Conservation (phyloP, 2,888 invertebrate genomes). For the Sarcophaga caerulescens region DNA sequence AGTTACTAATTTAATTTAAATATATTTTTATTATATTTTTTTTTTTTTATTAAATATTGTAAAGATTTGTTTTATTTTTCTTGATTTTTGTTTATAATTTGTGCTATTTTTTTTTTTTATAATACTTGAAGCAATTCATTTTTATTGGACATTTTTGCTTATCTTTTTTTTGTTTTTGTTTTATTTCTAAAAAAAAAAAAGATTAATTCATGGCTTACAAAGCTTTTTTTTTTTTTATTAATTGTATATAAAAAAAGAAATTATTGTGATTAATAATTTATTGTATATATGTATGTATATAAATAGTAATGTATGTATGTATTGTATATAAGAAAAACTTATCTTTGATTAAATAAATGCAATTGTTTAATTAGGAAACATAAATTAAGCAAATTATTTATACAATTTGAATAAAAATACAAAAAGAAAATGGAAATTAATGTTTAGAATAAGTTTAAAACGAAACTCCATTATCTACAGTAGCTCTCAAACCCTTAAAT, state of each 20-base stretch:
- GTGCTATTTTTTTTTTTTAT: constrained; percentile 47
- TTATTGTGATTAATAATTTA: constrained; percentile 3
- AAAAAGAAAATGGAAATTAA: background rate
- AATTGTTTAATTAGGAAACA: constrained; percentile 46
- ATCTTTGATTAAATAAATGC: constrained; percentile 53
- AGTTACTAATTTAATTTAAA: constrained; percentile 14
- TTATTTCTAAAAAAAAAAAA: background rate
- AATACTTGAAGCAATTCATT: constrained; percentile 48
- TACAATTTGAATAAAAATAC: constrained; percentile 5
- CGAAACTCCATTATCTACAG: too few relatives aligned
- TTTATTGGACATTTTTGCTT: constrained; percentile 60
- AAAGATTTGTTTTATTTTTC: constrained; percentile 7
- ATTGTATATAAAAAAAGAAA: constrained; percentile 12
- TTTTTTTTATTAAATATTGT: background rate
- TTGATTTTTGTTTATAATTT: constrained; percentile 28
- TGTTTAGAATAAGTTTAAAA: background rate
- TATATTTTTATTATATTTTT: constrained; percentile 8
- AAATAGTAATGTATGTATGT: background rate
- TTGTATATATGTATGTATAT: background rate
- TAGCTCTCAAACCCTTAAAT: too few relatives aligned
- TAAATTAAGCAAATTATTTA: constrained; percentile 6
- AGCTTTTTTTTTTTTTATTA: constrained; percentile 23
- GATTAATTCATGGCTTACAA: constrained; percentile 26
- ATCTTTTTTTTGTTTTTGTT: constrained; percentile 16
- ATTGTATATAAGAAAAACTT: constrained; percentile 10